Percentiles rank a stretch among this genome's conserved stretches.
These are phyloP conservation scores for Orius insidiosus DNA, from an alignment of 1,140 invertebrate genomes.

Conservation along the genomic window DNA sequence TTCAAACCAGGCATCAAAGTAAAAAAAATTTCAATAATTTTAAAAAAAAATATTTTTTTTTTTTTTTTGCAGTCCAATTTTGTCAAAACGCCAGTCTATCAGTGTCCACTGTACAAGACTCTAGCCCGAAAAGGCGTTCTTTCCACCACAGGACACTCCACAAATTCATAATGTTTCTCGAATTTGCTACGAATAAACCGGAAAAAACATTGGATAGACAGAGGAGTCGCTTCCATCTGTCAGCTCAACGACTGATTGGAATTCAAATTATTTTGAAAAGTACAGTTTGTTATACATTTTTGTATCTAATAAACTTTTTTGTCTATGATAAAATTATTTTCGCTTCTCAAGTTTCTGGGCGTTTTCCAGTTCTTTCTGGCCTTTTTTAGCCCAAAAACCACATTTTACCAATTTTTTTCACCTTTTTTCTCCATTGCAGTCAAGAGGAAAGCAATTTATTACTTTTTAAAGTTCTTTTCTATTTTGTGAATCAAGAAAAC, in stretches of 20 bases:
- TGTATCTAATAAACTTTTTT: too few relatives aligned
- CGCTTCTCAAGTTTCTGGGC: too few relatives aligned
- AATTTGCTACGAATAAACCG: constrained; percentile 42
- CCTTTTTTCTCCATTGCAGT: too few relatives aligned
- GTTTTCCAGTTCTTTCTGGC: too few relatives aligned
- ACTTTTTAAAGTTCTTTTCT: too few relatives aligned
- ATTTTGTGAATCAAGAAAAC: too few relatives aligned
- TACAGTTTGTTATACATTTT: neutral
- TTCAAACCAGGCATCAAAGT: constrained; percentile 45
- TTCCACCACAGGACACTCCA: constrained; percentile 82
- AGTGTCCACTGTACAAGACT: constrained; percentile 78
- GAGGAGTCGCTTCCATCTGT: constrained; percentile 70
- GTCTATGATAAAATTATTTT: too few relatives aligned
- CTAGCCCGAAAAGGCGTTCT: constrained; percentile 62
- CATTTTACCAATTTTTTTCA: too few relatives aligned
- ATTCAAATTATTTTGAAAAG: neutral
- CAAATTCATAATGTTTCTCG: constrained; percentile 72
- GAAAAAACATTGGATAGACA: constrained; percentile 73
- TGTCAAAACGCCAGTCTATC: constrained; percentile 13
- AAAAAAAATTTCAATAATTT: constrained; percentile 10
- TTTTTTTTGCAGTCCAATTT: constrained; percentile 18
- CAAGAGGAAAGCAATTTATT: too few relatives aligned
- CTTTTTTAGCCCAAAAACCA: too few relatives aligned
- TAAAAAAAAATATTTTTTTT: neutral
- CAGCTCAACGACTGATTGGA: constrained; percentile 43